Base-by-base conservation (phyloP, 2,888 invertebrate genomes). In the Eudasyphora cyanicolor region DNA sequence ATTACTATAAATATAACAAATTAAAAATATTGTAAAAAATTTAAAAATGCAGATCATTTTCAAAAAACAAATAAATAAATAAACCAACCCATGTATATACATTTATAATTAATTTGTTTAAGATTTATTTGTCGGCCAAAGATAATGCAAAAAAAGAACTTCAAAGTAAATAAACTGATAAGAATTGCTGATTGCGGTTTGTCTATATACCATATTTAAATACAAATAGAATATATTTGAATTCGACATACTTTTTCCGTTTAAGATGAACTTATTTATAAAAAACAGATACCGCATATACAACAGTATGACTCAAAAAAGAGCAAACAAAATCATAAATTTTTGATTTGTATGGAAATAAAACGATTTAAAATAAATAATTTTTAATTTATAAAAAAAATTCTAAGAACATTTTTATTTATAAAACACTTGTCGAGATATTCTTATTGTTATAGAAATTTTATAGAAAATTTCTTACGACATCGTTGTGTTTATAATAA, bases 81-180 rank as follows among this genome's bases (percentile, higher is more conserved):
- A 29, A 67, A 67, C n/a, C 17, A 62, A 24, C n/a, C 3, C 14
- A 57, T 10, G 17, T 64, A 38, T 64, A 62, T 35, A n/a, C 32
- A 14, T 67, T 10, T 64, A 12, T 67, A 60, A 67, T 67, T 42
- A 67, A 42, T 12, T 67, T 70, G n/a, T 78, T 75, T n/a, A 60
- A 76, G 69, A 73, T 73, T 60, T 62, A 71, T 60, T 32, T 71
- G 45, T 64, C 75, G 76, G 57, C 57, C 12, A 74, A n/a, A 74
- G 70, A 77, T 70, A 83, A 83, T 70, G 70, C 54, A 42, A 73
- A 54, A 45, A n/a, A 60, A n/a, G 27, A 54, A 69, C 35, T 51
- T 3, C 0, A 67, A 75, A n/a, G 35, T 57, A 57, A 45, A 51
- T 5, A n/a, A 62, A 71, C 73, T 79, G 79, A 82, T 82, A 82